These are phyloP conservation scores for Oscheius sp. DNA, from an alignment of 2,888 invertebrate species.

Conservation along the genomic window DNA sequence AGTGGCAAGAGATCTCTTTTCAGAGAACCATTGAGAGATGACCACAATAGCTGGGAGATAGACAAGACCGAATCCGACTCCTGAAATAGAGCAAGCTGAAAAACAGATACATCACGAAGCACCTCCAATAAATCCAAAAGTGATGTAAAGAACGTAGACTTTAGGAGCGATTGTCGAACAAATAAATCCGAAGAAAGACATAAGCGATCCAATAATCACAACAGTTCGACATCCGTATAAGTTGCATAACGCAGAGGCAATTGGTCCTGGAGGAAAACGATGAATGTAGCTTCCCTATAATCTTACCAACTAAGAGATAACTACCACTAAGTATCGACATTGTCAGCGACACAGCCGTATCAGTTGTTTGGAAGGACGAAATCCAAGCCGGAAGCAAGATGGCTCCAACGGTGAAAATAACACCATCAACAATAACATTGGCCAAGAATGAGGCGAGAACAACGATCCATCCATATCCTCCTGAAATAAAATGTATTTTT, in stretches of 20 bases:
- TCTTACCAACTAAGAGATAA: conserved; percentile 88
- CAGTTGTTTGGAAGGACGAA: conserved; percentile 83
- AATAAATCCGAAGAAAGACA: conserved; percentile 81
- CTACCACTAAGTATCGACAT: conserved; percentile 93
- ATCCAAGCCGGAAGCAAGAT: conserved; percentile 72
- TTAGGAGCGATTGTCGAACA: conserved; percentile 81
- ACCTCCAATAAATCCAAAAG: conserved; percentile 88
- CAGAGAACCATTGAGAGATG: conserved; percentile 95
- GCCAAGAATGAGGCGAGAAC: conserved; percentile 95
- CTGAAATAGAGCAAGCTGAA: conserved; percentile 73
- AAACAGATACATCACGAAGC: neutral
- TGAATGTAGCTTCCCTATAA: neutral
- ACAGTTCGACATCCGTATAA: conserved; percentile 90
- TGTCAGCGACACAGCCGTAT: conserved; percentile 86
- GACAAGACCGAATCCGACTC: conserved; percentile 92
- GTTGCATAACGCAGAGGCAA: conserved; percentile 92
- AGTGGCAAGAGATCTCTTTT: conserved; percentile 87
- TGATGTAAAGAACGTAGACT: conserved; percentile 79
- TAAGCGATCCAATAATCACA: conserved; percentile 84
- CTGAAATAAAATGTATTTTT: too few relatives aligned
- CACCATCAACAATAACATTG: conserved; percentile 95
- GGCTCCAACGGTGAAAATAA: conserved; percentile 72
- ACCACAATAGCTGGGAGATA: conserved; percentile 97
- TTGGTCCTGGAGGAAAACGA: conserved; percentile 80
- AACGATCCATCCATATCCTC: conserved; percentile 90